Conservation (phyloP, 2,888 invertebrate genomes). For the Mythimna impura region DNA sequence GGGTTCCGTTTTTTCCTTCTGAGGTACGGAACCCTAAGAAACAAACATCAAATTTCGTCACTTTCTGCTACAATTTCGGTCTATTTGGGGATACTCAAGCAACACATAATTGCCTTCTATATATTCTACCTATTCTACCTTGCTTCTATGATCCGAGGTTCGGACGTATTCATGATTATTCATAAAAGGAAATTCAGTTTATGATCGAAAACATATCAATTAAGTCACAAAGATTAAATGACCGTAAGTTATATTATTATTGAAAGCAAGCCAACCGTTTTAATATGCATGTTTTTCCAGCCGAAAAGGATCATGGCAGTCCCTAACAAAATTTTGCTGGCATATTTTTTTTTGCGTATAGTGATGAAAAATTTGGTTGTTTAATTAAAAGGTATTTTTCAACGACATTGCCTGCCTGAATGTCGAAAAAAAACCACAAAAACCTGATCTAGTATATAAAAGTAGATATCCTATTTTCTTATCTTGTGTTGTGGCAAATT, state of each 20-base stretch:
- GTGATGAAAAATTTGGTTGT: neutral
- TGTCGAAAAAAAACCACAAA: no score
- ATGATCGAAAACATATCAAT: conserved; percentile 53
- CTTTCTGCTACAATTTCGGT: no score
- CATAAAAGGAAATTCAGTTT: conserved; percentile 34
- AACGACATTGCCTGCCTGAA: neutral
- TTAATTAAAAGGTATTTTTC: neutral
- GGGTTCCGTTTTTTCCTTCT: no score
- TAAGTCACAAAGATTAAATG: conserved; percentile 21
- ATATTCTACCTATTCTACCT: no score
- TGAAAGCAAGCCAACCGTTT: conserved; percentile 18
- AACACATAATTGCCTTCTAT: neutral
- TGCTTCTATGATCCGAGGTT: neutral
- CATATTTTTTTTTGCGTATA: no score
- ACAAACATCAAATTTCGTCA: no score
- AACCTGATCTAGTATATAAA: no score
- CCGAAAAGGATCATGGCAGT: no score
- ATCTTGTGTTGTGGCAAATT: no score
- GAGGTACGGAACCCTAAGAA: no score
- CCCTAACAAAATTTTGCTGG: no score
- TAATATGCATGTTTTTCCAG: conserved; percentile 8
- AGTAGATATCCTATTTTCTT: no score
- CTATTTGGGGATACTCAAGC: neutral
- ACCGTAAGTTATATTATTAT: conserved; percentile 10
- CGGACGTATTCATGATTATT: conserved; percentile 20